Evolutionary conservation across 2,797 vertebrate species (phyloP).

Genomic region (Caiman crocodilus): DNA sequence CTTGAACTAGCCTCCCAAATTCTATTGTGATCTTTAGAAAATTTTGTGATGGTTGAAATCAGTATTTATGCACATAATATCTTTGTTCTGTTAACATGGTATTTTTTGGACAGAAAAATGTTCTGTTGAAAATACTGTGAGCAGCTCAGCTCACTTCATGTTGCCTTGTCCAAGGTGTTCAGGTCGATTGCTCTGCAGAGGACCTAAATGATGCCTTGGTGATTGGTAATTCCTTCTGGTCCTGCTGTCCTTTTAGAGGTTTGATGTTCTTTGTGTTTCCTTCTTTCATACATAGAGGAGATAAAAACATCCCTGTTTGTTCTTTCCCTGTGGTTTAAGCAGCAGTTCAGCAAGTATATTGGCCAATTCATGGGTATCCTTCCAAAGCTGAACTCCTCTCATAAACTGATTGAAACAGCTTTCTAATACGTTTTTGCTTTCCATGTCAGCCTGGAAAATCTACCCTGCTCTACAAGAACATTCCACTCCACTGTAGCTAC

Average conservation of each 20-base stretch:
- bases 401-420: slow-evolving; percentile 9
- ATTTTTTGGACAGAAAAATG: too few species aligned
- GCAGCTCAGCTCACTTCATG: too few species aligned
- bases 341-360: not conserved
- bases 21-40: too few species aligned
- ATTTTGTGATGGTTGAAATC: too few species aligned
- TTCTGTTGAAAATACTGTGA: too few species aligned
- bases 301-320: not conserved
- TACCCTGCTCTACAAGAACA: slow-evolving; percentile 15
- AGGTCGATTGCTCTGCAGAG: not conserved
- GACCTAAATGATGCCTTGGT: not conserved
- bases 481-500: slow-evolving; percentile 30
- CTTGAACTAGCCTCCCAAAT: too few species aligned
- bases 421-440: slow-evolving; percentile 44
- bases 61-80: too few species aligned
- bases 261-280: not conserved
- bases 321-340: not conserved
- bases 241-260: not conserved
- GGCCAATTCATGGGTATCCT: not conserved
- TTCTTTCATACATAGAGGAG: not conserved
- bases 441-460: slow-evolving; percentile 57
- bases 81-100: too few species aligned
- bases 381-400: not conserved
- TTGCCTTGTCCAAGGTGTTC: not conserved
- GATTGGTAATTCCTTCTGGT: not conserved